These are phyloP conservation scores for Lampris incognitus DNA, from an alignment of 2,113 vertebrate genomes.

Conservation along the genomic window DNA sequence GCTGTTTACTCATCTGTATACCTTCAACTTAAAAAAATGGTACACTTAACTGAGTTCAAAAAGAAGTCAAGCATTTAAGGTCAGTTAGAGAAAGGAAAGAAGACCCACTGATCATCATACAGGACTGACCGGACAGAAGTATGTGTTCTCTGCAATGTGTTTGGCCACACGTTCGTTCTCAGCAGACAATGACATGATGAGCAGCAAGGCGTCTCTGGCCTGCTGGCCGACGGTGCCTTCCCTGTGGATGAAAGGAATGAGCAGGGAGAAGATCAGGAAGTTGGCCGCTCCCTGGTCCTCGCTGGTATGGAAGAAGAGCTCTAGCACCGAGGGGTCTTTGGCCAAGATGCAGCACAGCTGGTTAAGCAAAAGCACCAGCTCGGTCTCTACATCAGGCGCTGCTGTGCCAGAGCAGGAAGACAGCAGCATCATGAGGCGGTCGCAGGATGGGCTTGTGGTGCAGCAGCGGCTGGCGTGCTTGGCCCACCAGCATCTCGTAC, in stretches of 20 bases:
- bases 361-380: slow-evolving; percentile 91
- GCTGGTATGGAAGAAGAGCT: slow-evolving; percentile 97
- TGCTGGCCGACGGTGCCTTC: slow-evolving; percentile 95
- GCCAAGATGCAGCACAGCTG: slow-evolving; percentile 96
- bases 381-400: slow-evolving; percentile 84
- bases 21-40: slow-evolving; percentile 13
- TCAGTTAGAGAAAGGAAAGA: not conserved
- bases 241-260: slow-evolving; percentile 96
- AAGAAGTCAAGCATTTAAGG: not conserved
- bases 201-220: slow-evolving; percentile 93
- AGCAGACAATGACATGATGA: slow-evolving; percentile 96
- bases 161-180: slow-evolving; percentile 91
- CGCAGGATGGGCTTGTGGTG: slow-evolving; percentile 95
- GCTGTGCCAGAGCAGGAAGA: slow-evolving; percentile 87
- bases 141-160: slow-evolving; percentile 94
- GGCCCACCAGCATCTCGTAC: slow-evolving; percentile 95
- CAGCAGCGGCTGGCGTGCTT: slow-evolving; percentile 93
- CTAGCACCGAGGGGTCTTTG: slow-evolving; percentile 93
- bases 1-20: slow-evolving; percentile 18
- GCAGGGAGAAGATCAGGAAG: slow-evolving; percentile 97
- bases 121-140: slow-evolving; percentile 92
- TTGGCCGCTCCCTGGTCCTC: slow-evolving; percentile 98
- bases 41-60: not conserved
- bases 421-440: slow-evolving; percentile 96
- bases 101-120: not conserved